Percentiles rank a stretch among this genome's conserved stretches.
These are phyloP conservation scores for Acleris laterana DNA, from an alignment of 2,888 invertebrate species.

Conservation along the genomic window DNA sequence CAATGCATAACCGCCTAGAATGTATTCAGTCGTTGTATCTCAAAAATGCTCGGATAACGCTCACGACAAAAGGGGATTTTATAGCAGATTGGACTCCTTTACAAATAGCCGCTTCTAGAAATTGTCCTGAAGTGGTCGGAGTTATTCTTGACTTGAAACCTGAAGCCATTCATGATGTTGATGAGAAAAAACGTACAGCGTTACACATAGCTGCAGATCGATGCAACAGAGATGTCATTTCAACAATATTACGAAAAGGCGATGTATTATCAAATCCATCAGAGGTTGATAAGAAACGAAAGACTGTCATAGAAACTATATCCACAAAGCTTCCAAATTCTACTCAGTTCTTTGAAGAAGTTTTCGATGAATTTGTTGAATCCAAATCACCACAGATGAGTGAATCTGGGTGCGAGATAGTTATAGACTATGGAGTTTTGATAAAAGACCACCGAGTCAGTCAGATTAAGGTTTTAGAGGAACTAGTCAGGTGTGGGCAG, in stretches of 20 bases:
- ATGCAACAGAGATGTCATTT: constrained; percentile 71
- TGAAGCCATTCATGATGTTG: constrained; percentile 41
- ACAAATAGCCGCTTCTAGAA: constrained; percentile 48
- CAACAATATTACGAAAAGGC: constrained; percentile 43
- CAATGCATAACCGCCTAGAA: constrained; percentile 56
- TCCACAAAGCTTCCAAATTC: constrained; percentile 57
- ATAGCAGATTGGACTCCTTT: constrained; percentile 44
- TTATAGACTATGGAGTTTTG: constrained; percentile 55
- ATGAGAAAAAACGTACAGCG: constrained; percentile 41
- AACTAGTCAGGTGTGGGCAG: constrained; percentile 53
- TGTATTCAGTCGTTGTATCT: constrained; percentile 50
- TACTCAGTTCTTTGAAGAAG: constrained; percentile 53
- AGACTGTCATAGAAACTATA: constrained; percentile 54
- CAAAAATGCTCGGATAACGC: constrained; percentile 45
- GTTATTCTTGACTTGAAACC: constrained; percentile 42
- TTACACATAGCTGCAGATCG: constrained; percentile 57
- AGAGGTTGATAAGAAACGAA: constrained; percentile 35
- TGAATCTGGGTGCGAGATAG: constrained; percentile 54
- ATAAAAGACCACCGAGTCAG: constrained; percentile 40
- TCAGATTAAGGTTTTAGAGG: constrained; percentile 58
- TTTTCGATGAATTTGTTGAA: constrained; percentile 54
- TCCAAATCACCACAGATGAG: constrained; percentile 50
- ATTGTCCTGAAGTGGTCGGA: constrained; percentile 42
- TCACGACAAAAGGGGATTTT: constrained; percentile 41
- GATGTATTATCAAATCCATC: constrained; percentile 45